Evolutionary conservation across 1,140 invertebrate genomes (phyloP).

Genomic region (Ceratina australensis): DNA sequence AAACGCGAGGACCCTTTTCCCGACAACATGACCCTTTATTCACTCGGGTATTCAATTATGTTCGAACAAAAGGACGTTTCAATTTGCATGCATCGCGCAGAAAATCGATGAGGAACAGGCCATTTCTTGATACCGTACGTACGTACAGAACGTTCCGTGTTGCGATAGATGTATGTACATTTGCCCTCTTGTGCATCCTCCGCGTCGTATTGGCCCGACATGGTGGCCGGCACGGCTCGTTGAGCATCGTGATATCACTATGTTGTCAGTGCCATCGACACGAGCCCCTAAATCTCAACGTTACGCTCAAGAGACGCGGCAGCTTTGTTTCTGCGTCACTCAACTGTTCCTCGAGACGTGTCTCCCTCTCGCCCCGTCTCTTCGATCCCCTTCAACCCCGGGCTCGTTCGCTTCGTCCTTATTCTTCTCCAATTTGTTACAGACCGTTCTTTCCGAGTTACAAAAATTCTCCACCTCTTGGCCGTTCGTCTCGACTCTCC

Average conservation of each 20-base stretch:
- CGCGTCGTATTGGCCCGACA: conserved; percentile 24
- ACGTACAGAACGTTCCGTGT: not conserved
- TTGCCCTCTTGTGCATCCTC: not conserved
- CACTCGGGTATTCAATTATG: too few species aligned
- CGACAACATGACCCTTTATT: too few species aligned
- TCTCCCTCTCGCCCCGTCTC: not conserved
- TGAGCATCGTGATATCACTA: conserved; percentile 14
- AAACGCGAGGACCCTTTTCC: too few species aligned
- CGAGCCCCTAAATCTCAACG: conserved; percentile 22
- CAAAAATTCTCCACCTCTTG: too few species aligned
- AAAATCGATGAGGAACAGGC: not conserved
- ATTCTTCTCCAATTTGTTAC: not conserved
- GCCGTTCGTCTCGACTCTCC: not conserved
- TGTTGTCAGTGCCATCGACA: conserved; percentile 43
- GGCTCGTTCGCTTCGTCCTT: not conserved
- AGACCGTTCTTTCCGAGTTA: not conserved
- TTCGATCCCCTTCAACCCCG: too few species aligned
- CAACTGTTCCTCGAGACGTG: not conserved
- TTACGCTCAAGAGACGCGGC: not conserved
- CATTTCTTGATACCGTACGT: not conserved
- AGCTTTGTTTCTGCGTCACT: conserved; percentile 6
- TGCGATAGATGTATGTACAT: not conserved
- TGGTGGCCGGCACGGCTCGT: conserved; percentile 29
- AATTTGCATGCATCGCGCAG: too few species aligned
- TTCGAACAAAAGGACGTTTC: too few species aligned